Evolutionary conservation across 2,888 invertebrate species (phyloP).

Genomic region (Diploptera punctata): DNA sequence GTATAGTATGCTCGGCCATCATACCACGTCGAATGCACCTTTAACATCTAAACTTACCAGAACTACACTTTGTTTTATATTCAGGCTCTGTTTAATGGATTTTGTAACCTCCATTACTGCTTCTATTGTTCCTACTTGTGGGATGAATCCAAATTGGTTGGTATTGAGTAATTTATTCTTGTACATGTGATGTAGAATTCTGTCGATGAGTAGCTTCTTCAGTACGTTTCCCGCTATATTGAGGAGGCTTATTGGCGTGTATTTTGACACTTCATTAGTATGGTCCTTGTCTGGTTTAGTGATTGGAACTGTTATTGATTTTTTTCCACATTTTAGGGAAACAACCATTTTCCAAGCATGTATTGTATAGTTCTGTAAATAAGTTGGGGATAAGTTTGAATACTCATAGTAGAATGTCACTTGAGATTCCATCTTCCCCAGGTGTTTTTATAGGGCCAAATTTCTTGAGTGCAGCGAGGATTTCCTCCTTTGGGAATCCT

Average conservation of each 20-base stretch:
- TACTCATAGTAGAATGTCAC: background rate
- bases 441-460: background rate
- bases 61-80: background rate
- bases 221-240: background rate
- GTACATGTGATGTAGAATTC: background rate
- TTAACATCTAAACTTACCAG: background rate
- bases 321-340: background rate
- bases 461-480: background rate
- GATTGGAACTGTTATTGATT: constrained; percentile 1
- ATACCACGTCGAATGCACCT: background rate
- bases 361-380: background rate
- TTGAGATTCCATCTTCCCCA: background rate
- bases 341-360: background rate
- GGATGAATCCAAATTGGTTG: background rate
- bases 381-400: background rate
- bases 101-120: background rate
- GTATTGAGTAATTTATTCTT: background rate
- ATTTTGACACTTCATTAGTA: background rate
- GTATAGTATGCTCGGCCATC: constrained; percentile 1
- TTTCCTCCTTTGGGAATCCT: background rate
- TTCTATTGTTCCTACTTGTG: background rate
- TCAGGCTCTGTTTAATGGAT: background rate
- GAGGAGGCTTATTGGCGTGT: background rate
- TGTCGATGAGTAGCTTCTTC: background rate
- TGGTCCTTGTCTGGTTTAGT: no score